Conservation (phyloP, 1,140 invertebrate genomes). For the Lanistes nyassanus region DNA sequence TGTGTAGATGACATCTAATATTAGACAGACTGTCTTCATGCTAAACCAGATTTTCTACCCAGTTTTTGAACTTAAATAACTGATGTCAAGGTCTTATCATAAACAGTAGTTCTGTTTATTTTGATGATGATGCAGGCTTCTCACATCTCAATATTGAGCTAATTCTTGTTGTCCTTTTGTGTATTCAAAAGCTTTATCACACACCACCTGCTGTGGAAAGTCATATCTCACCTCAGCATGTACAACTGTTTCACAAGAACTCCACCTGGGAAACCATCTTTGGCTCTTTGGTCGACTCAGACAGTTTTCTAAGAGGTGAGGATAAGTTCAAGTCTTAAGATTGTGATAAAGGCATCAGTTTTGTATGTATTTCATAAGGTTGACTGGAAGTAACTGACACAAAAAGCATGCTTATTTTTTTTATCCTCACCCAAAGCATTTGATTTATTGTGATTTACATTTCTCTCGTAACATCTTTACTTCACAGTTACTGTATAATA, state of each 20-base stretch:
- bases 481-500: background rate
- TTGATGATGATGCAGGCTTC: background rate
- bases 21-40: too few species aligned
- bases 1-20: too few species aligned
- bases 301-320: conserved; percentile 42
- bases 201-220: conserved; percentile 40
- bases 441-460: background rate
- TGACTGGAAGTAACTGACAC: background rate
- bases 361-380: background rate
- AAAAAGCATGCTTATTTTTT: too few species aligned
- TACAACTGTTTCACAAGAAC: conserved; percentile 34
- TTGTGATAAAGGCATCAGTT: background rate
- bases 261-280: conserved; percentile 28
- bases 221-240: conserved; percentile 22
- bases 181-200: conserved; percentile 44
- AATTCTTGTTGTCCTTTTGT: background rate
- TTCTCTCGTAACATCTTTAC: background rate
- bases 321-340: background rate
- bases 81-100: too few species aligned
- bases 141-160: background rate
- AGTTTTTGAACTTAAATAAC: too few species aligned
- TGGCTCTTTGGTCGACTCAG: conserved; percentile 20
- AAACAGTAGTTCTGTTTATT: background rate
- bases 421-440: too few species aligned
- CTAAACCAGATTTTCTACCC: too few species aligned